Evolutionary conservation across 2,888 invertebrate species (phyloP).

Genomic region (Platycheirus albimanus): DNA sequence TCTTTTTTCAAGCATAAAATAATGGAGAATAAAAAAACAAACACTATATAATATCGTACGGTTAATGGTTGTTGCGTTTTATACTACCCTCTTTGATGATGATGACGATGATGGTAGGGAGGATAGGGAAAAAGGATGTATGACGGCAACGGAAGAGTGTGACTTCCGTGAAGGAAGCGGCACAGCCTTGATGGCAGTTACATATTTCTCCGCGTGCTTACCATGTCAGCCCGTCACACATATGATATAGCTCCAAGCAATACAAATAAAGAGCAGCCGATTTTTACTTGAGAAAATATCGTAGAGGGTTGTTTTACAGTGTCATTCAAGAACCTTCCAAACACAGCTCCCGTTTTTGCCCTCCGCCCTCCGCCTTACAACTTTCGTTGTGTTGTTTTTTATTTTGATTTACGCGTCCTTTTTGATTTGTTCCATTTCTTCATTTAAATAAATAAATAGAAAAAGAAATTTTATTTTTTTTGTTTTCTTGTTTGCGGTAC

Average conservation of each 20-base stretch:
- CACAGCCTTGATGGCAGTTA: slow-evolving; percentile 18
- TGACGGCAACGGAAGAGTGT: background rate
- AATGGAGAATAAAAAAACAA: slow-evolving; percentile 25
- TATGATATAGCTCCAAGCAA: background rate
- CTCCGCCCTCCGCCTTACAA: too few relatives aligned
- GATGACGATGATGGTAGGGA: background rate
- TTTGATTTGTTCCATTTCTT: slow-evolving; percentile 33
- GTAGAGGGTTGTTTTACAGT: slow-evolving; percentile 1
- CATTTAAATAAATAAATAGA: slow-evolving; percentile 24
- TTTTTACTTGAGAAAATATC: slow-evolving; percentile 2
- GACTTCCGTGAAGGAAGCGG: background rate
- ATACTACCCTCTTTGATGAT: slow-evolving; percentile 56
- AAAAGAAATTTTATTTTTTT: too few relatives aligned
- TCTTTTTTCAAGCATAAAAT: slow-evolving; percentile 33
- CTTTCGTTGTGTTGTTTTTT: slow-evolving; percentile 44
- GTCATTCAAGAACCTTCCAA: too few relatives aligned
- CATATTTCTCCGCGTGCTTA: slow-evolving; percentile 3
- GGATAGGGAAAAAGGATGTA: background rate
- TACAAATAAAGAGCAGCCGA: slow-evolving; percentile 19
- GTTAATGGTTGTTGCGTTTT: slow-evolving; percentile 22
- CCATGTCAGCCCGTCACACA: slow-evolving; percentile 4
- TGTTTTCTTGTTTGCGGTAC: background rate
- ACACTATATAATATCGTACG: background rate
- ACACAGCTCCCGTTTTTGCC: too few relatives aligned
- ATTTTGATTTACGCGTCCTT: background rate